Base-by-base conservation (phyloP, 2,113 vertebrate genomes). In the Natator depressus region DNA sequence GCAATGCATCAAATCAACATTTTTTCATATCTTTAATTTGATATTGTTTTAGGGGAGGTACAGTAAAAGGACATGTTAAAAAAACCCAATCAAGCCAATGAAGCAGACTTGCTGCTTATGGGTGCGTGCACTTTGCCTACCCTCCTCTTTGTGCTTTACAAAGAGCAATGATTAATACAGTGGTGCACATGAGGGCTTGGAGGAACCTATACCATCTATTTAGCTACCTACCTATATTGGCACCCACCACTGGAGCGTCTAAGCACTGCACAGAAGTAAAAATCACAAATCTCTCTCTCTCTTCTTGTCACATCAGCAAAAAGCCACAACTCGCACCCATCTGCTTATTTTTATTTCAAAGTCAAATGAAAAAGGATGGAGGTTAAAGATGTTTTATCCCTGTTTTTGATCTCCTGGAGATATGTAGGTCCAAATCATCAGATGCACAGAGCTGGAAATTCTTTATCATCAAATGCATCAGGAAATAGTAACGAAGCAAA, bases 1-100 rank as follows among this genome's bases (percentile, higher is more conserved):
- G 51, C 14, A 90, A 79, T 4, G 47, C 8, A 93, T 62, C 92
- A 91, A 95, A 82, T 94, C 53, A 31, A 55, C 69, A 90, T 55
- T 55, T 62, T 80, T 82, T 47, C 93, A 7, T 38, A 84, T 90
- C 84, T 62, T 88, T 16, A 93, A 27, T 25, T 90, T 59, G 1
- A 83, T 78, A 72, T 59, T 89, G 76, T 93, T 96, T 87, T 80
- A 65, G 24, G 2, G 27, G 42, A 94, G 8, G 4, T 89, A 55
- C 5, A 2, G 22, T 55, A 16, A 96, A 62, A 14, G 4, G 22
- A 89, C 29, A 3, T 24, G 79, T 25, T 89, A 53, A 29, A 49
- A 46, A 7, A 3, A n/a, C 1, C 1, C 8, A 24, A 1, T 78
- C 82, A 42, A 72, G 49, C 42, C 10, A 87, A 47, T 1, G 35